Base-by-base conservation (phyloP, 2,797 vertebrate species). In the Leptodactylus fallax region DNA sequence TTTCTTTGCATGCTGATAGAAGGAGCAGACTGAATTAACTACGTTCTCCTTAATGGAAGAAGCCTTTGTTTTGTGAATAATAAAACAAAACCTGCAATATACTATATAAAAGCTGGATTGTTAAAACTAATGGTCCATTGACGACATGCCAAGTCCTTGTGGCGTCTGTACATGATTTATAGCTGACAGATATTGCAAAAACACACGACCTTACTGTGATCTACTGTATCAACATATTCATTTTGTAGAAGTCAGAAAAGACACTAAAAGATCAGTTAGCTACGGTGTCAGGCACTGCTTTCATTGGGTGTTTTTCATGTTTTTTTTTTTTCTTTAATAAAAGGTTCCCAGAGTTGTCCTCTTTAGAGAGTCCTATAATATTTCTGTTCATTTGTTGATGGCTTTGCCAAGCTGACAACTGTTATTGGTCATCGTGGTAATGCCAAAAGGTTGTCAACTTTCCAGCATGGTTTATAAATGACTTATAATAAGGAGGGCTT, bases 1-100 rank as follows among this genome's bases (percentile, higher is more conserved):
- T 92, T 58, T 87, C 85, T 87, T 87, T 88, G 72, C 8, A 80
- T 51, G 63, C 87, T 71, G 86, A n/a, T 89, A 45, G 47, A 77
- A 67, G 86, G 71, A 90, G 87, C 81, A 87, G 90, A 91, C 81
- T 91, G 47, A 89, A 87, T 81, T 87, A 90, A 88, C 79, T 85
- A 81, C 76, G 36, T 71, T 88, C 63, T 71, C 78, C 72, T 23
- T 90, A 87, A 90, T 91, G 56, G 88, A 85, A 77, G 72, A 82
- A 47, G 61, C 90, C 49, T 45, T 82, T 83, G 80, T 90, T 90
- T 88, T 88, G 69, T 85, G 91, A 74, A 89, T 89, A 86, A 90
- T 90, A 82, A 61, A 79, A 88, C 56, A 49, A 76, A 83, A 65
- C 76, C 81, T 81, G 17, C 90, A 89, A 83, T 90, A 53, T 85